Evolutionary conservation across 2,888 invertebrate genomes (phyloP).

Genomic region (Drosophila robusta): DNA sequence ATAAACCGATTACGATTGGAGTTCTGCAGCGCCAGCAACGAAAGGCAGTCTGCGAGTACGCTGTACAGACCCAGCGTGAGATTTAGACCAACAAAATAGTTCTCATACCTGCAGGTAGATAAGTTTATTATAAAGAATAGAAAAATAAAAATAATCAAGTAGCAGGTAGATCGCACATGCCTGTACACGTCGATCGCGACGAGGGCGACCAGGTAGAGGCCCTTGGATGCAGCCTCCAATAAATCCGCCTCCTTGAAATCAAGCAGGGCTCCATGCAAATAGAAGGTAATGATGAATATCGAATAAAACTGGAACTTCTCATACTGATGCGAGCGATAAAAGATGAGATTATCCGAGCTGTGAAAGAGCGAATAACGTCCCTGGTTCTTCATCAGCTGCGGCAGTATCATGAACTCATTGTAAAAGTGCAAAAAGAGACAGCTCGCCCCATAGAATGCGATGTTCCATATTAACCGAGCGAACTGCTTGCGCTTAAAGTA

Average conservation of each 20-base stretch:
- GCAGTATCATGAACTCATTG: conserved; percentile 84
- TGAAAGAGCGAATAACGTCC: conserved; percentile 84
- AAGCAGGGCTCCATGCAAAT: conserved; percentile 82
- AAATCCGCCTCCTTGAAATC: conserved; percentile 83
- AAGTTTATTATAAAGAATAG: background rate
- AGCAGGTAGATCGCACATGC: conserved; percentile 54
- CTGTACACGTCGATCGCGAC: conserved; percentile 82
- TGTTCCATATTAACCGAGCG: conserved; percentile 84
- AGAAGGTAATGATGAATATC: conserved; percentile 83
- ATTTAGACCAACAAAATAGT: conserved; percentile 84
- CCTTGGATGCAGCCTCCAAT: conserved; percentile 82
- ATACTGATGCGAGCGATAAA: conserved; percentile 83
- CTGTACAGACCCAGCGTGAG: conserved; percentile 83
- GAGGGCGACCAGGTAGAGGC: conserved; percentile 80
- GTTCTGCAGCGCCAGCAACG: conserved; percentile 82
- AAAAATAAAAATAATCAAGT: background rate
- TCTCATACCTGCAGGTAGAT: conserved; percentile 80
- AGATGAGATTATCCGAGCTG: conserved; percentile 84
- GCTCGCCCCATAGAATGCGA: conserved; percentile 84
- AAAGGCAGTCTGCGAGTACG: conserved; percentile 83
- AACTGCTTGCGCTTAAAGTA: conserved; percentile 84
- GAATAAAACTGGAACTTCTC: conserved; percentile 85
- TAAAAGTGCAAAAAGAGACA: conserved; percentile 83
- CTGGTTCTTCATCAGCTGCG: conserved; percentile 83
- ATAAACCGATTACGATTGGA: conserved; percentile 82